Evolutionary conservation across 1,140 invertebrate genomes (phyloP).

Genomic region (Mamestra configurata): DNA sequence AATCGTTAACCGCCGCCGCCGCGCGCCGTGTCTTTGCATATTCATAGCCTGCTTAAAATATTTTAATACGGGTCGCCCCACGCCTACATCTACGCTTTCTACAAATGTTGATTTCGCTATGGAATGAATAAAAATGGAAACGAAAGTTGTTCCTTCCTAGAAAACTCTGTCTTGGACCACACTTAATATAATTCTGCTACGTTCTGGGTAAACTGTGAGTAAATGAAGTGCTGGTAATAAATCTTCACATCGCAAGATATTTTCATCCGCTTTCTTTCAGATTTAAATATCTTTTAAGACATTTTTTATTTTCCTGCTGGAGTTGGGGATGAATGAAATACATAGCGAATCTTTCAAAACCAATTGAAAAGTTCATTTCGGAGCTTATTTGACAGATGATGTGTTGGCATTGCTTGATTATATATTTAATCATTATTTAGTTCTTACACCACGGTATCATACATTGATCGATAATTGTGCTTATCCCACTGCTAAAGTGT

Average conservation of each 20-base stretch:
- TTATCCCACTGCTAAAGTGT: not conserved
- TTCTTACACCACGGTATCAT: no score
- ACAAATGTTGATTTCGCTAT: constrained; percentile 83
- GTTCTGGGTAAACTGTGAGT: constrained; percentile 42
- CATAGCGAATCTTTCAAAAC: constrained; percentile 18
- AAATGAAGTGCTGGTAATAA: constrained; percentile 38
- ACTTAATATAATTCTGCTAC: constrained; percentile 47
- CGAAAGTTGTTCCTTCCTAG: constrained; percentile 30
- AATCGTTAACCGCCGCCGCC: constrained; percentile 83
- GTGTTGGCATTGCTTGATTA: no score
- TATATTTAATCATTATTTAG: no score
- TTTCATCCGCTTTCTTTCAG: constrained; percentile 57
- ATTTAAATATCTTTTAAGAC: constrained; percentile 29
- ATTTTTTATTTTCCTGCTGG: constrained; percentile 7
- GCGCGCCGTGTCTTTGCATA: constrained; percentile 85
- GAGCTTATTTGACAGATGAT: not conserved
- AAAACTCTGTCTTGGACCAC: constrained; percentile 44
- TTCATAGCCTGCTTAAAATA: constrained; percentile 88
- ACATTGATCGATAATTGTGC: no score
- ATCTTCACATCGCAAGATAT: constrained; percentile 57
- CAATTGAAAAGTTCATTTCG: constrained; percentile 5
- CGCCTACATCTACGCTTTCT: constrained; percentile 78
- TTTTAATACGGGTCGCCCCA: constrained; percentile 84
- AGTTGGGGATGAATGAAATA: not conserved
- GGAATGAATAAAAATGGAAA: constrained; percentile 75